Conservation (phyloP, 2,113 vertebrate genomes). For the Mus spicilegus region DNA sequence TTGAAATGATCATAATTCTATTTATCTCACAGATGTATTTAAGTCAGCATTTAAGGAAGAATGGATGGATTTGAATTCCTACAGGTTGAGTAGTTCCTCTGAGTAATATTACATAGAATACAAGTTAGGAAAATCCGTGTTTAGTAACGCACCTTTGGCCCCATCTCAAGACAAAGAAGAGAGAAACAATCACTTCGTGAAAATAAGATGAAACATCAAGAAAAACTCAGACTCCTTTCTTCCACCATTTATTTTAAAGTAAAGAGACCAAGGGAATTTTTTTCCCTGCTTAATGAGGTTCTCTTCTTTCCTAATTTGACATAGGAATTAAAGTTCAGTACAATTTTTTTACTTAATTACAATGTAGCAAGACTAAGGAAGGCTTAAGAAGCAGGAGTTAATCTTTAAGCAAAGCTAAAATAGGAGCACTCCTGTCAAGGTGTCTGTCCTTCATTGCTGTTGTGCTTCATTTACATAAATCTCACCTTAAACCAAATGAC, state of each 20-base stretch:
- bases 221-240: not conserved
- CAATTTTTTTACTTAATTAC: conserved; percentile 54
- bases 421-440: not conserved
- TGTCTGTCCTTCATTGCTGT: conserved; percentile 58
- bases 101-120: not conserved
- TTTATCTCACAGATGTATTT: not conserved
- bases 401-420: conserved; percentile 68
- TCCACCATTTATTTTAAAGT: conserved; percentile 33
- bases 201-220: not conserved
- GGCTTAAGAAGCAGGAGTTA: conserved; percentile 60
- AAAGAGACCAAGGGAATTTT: not conserved
- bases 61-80: not conserved
- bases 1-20: not conserved
- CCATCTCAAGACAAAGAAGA: conserved; percentile 28
- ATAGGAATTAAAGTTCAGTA: conserved; percentile 62
- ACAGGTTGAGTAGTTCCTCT: not conserved
- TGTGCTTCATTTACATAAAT: conserved; percentile 56
- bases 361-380: conserved; percentile 58
- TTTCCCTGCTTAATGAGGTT: conserved; percentile 49
- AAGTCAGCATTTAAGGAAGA: not conserved
- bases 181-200: not conserved
- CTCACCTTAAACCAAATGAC: conserved; percentile 33
- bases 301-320: conserved; percentile 47
- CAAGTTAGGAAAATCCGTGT: not conserved
- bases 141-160: not conserved